phyloP scores from a whole-genome alignment of 2,113 vertebrate genomes.

The Gambusia affinis region DNA sequence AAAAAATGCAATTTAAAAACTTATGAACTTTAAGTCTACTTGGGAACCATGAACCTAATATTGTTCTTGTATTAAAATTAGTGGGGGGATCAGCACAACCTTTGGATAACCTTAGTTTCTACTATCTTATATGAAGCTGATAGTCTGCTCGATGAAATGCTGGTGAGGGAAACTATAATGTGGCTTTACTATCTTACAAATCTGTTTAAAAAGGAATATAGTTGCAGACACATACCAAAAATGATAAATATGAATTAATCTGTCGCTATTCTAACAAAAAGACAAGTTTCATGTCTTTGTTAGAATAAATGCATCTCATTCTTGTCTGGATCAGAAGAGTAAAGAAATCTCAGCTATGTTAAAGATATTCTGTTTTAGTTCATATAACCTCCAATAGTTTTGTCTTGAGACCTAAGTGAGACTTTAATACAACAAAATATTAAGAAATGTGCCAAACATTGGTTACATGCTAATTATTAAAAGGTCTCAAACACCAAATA shows the following conservation, averaged over 20 bases:
- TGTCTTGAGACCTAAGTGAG: slow-evolving; percentile 38
- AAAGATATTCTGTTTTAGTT: slow-evolving; percentile 15
- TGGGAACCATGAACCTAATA: not conserved
- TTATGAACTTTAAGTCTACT: not conserved
- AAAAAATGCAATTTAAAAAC: not conserved
- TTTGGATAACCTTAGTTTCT: not conserved
- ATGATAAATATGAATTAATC: not conserved
- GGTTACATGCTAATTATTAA: slow-evolving; percentile 38
- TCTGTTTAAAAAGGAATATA: not conserved
- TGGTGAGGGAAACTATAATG: not conserved
- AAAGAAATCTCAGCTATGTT: slow-evolving; percentile 27
- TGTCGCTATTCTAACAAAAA: not conserved
- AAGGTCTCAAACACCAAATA: slow-evolving; percentile 24
- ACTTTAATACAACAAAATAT: slow-evolving; percentile 37
- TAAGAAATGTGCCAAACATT: slow-evolving; percentile 43
- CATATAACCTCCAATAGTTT: not conserved
- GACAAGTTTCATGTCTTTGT: too few relatives aligned
- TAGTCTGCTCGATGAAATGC: not conserved
- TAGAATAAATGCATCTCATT: not conserved
- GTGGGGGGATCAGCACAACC: not conserved
- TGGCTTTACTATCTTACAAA: not conserved
- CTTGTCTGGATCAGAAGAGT: slow-evolving; percentile 13
- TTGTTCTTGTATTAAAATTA: not conserved
- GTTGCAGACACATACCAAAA: not conserved
- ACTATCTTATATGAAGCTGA: too few relatives aligned